Percentiles rank a stretch among this genome's conserved stretches.
These are phyloP conservation scores for Microtus montanus DNA, from an alignment of 2,113 vertebrate species.

Conservation along the genomic window DNA sequence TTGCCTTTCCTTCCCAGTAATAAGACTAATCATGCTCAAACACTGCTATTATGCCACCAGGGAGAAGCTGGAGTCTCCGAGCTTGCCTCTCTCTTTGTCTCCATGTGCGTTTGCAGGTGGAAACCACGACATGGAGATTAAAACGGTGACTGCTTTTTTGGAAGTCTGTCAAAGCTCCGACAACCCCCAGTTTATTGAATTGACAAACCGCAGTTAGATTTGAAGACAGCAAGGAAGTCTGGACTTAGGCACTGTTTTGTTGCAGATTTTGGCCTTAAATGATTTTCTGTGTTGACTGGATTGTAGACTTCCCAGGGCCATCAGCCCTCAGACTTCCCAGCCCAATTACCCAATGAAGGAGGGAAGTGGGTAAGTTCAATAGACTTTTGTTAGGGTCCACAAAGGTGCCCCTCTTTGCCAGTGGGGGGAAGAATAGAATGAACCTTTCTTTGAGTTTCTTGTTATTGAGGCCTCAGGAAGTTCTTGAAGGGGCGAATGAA, in stretches of 20 bases:
- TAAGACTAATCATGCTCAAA: constrained; percentile 70
- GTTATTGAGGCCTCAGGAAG: constrained; percentile 68
- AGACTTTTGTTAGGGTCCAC: constrained; percentile 77
- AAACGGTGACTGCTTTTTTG: constrained; percentile 37
- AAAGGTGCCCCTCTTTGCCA: constrained; percentile 73
- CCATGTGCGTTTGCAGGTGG: constrained; percentile 46
- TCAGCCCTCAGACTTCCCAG: constrained; percentile 71
- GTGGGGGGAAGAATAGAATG: constrained; percentile 63
- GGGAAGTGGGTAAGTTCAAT: constrained; percentile 65
- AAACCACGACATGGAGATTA: constrained; percentile 2
- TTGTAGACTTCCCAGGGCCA: constrained; percentile 65
- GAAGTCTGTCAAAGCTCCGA: constrained; percentile 51
- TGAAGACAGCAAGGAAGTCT: constrained; percentile 16
- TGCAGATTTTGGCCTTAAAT: constrained; percentile 34
- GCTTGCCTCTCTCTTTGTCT: constrained; percentile 47
- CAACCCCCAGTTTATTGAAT: constrained; percentile 48
- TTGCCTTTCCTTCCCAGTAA: constrained; percentile 72
- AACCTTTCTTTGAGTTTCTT: constrained; percentile 75
- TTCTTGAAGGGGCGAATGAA: constrained; percentile 57
- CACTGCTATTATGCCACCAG: constrained; percentile 40
- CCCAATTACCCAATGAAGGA: constrained; percentile 58
- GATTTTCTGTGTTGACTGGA: constrained; percentile 63
- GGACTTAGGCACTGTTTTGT: not conserved
- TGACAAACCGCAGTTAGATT: constrained; percentile 43
- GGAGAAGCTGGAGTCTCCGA: constrained; percentile 14